These are phyloP conservation scores for Herminia tarsipennalis DNA, from an alignment of 2,888 invertebrate genomes.

Conservation along the genomic window DNA sequence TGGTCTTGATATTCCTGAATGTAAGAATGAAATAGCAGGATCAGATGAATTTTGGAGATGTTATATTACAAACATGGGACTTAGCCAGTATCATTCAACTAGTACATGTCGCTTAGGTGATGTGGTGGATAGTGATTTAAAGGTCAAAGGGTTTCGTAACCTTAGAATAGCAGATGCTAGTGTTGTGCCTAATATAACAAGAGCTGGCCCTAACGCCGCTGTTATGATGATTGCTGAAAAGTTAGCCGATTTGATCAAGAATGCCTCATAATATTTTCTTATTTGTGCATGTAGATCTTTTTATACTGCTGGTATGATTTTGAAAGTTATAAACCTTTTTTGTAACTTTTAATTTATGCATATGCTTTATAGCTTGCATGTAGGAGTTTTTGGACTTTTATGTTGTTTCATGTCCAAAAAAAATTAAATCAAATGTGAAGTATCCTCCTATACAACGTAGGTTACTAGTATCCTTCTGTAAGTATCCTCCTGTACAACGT, in stretches of 20 bases:
- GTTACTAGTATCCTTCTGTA: too few species aligned
- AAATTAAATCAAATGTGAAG: too few species aligned
- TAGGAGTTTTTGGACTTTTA: too few species aligned
- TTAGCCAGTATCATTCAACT: slow-evolving; percentile 88
- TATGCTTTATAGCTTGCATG: too few species aligned
- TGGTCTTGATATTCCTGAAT: slow-evolving; percentile 32
- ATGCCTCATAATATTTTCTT: too few species aligned
- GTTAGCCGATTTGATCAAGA: not conserved
- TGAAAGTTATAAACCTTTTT: too few species aligned
- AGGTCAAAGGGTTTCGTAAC: slow-evolving; percentile 32
- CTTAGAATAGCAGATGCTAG: slow-evolving; percentile 50
- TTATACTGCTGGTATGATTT: too few species aligned
- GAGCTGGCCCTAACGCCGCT: slow-evolving; percentile 85
- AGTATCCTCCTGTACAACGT: too few species aligned
- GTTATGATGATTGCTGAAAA: slow-evolving; percentile 29
- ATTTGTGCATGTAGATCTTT: too few species aligned
- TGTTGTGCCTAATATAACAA: slow-evolving; percentile 79
- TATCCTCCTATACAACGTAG: too few species aligned
- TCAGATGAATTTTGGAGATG: slow-evolving; percentile 47
- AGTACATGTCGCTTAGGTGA: slow-evolving; percentile 91
- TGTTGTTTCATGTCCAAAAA: too few species aligned
- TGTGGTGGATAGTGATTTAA: slow-evolving; percentile 87
- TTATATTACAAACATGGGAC: slow-evolving; percentile 60
- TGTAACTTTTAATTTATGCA: too few species aligned
- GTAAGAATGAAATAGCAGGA: slow-evolving; percentile 21